Conservation (phyloP, 53 echinoderm and acorn worm genomes). For the Stichopus horrens region DNA sequence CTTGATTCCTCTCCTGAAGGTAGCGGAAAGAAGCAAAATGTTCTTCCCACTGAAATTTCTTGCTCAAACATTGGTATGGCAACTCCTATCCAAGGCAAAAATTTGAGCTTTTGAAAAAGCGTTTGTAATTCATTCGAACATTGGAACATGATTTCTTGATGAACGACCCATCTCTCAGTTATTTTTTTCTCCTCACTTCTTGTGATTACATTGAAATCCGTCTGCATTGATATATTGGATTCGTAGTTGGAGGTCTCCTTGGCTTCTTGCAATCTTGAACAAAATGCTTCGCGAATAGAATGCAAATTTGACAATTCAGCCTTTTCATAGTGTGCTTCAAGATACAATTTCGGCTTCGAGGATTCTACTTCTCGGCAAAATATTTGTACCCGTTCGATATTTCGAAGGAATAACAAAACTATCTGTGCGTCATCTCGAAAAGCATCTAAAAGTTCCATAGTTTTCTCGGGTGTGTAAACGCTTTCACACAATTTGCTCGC, state of each 20-base stretch:
- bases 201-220: neutral
- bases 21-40: conserved; percentile 60
- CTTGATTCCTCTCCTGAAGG: conserved; percentile 49
- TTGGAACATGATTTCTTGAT: neutral
- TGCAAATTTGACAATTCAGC: neutral
- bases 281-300: neutral
- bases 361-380: neutral
- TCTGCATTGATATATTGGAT: neutral
- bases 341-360: neutral
- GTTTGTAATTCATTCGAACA: neutral
- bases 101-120: conserved; percentile 17
- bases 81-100: conserved; percentile 56
- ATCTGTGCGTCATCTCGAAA: conserved; percentile 16
- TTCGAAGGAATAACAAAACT: conserved; percentile 18
- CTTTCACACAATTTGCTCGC: conserved; percentile 29
- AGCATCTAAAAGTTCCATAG: neutral
- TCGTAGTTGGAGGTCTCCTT: neutral
- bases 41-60: conserved; percentile 24
- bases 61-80: conserved; percentile 39
- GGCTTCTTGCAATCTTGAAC: neutral
- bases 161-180: conserved; percentile 9
- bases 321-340: neutral
- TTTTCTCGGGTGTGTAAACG: conserved; percentile 7
- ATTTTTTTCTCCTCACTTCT: neutral
- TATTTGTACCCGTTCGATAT: neutral